Base-by-base conservation (phyloP, 1,140 invertebrate species). In the Halotydeus destructor region DNA sequence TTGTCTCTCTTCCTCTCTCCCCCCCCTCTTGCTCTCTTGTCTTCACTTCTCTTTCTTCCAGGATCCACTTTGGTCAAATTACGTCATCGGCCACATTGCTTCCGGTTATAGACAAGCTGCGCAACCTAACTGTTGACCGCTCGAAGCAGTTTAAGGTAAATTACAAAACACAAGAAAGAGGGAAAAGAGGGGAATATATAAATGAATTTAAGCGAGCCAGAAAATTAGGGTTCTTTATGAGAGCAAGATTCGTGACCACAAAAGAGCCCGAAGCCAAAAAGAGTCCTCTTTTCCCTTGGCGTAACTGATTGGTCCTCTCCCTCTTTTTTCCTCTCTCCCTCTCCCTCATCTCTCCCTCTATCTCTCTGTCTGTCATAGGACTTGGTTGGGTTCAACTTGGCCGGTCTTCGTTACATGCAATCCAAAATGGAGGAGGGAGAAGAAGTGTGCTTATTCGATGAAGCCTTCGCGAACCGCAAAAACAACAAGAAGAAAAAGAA, bases 311-410 rank as follows among this genome's bases (percentile, higher is more conserved):
- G 21, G 21, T 40, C n/a, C 14, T 39, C 21, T 40, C 44, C 24
- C 35, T 38, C 51, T 52, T 40, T 46, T 49, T 47, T 58, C 66
- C 9, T 32, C 5, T 31, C 33, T 3, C 19, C n/a, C n/a, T n/a
- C n/a, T n/a, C n/a, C n/a, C n/a, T n/a, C n/a, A n/a, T n/a, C n/a
- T n/a, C n/a, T n/a, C n/a, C n/a, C n/a, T n/a, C n/a, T n/a, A n/a
- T n/a, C n/a, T n/a, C n/a, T n/a, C n/a, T n/a, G n/a, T n/a, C n/a
- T n/a, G n/a, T n/a, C 5, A 46, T 57, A 88, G 71, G 79, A 94
- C 61, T 69, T 70, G 37, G 63, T 86, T 40, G 86, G 84, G 3
- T 81, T 76, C 56, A 97, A 96, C 64, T 58, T 80, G 35, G 75
- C 83, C 57, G 83, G 75, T 0, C 62, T 94, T 49, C 65, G 72